Evolutionary conservation across 2,113 vertebrate genomes (phyloP).

Genomic region (Oriolus oriolus): DNA sequence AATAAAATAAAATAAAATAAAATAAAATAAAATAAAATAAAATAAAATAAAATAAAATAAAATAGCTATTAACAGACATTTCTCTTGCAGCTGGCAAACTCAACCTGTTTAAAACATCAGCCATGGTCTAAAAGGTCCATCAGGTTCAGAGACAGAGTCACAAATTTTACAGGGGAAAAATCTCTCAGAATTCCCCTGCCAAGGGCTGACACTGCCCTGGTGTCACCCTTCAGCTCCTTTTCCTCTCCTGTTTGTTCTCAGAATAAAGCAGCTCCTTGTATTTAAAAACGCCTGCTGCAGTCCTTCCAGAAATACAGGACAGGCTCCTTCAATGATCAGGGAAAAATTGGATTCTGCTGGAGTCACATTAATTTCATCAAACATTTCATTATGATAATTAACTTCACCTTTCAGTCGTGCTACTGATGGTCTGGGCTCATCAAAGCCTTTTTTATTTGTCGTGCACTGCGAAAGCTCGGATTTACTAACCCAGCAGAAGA

Average conservation of each 20-base stretch:
- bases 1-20: background rate
- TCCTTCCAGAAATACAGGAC: background rate
- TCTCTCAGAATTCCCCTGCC: background rate
- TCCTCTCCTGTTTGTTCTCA: background rate
- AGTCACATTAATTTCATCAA: constrained; percentile 33
- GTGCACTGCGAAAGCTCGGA: background rate
- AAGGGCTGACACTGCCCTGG: background rate
- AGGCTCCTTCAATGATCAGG: background rate
- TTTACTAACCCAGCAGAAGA: background rate
- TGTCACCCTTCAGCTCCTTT: background rate
- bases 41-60: background rate
- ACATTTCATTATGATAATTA: constrained; percentile 49
- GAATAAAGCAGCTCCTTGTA: background rate
- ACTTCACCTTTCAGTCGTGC: background rate
- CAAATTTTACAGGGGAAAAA: background rate
- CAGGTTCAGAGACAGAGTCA: background rate
- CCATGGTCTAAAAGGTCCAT: background rate
- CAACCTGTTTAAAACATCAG: background rate
- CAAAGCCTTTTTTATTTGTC: background rate
- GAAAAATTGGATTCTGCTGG: background rate
- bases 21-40: background rate
- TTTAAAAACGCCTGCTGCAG: background rate
- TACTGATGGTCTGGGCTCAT: background rate
- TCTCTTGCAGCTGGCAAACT: background rate
- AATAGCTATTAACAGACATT: background rate